Base-by-base conservation (phyloP, 2,888 invertebrate species). In the Drosophila anomelani region DNA sequence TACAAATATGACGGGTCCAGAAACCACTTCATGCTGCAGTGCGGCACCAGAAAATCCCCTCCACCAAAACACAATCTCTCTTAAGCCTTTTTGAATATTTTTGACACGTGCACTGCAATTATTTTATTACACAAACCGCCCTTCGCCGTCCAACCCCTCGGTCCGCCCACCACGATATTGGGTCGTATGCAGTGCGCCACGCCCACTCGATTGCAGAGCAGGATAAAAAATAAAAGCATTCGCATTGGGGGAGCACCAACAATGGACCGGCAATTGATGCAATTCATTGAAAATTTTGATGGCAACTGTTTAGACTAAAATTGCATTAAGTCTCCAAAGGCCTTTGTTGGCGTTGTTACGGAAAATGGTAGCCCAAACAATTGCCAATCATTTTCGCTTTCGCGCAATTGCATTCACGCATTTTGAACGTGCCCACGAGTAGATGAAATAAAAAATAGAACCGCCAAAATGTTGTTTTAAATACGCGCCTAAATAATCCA, bases 41-140 rank as follows among this genome's bases (percentile, higher is more conserved):
- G 26, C 64, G 44, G 20, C 26, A 44, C 34, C 58, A 36, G 34
- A 4, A 29, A 41, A 49, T 47, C 43, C 61, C 59, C 17, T 15
- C 43, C 61, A 34, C 43, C 32, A 15, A 43, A 64, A 69, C 53
- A 69, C 49, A 63, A 63, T 54, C 53, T 44, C 76, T 75, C 74
- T 87, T 89, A 86, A 88, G 83, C 87, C 87, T 90, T 87, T 68
- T 88, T 87, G 85, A 88, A 90, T 90, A 90, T 90, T 90, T 87
- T 83, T 88, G 91, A 80, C 91, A 91, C 91, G 91, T 91, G 90
- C 83, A 78, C 77, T 89, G 88, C 88, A 91, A 91, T 91, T 90
- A 90, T 90, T 91, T 89, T 88, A 89, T 91, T 90, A 90, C 86
- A 54, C 67, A 75, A 76, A 75, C 75, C 79, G 74, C 73, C 57